Base-by-base conservation (phyloP, 1,140 invertebrate species). In the Bradynema listronoti region DNA sequence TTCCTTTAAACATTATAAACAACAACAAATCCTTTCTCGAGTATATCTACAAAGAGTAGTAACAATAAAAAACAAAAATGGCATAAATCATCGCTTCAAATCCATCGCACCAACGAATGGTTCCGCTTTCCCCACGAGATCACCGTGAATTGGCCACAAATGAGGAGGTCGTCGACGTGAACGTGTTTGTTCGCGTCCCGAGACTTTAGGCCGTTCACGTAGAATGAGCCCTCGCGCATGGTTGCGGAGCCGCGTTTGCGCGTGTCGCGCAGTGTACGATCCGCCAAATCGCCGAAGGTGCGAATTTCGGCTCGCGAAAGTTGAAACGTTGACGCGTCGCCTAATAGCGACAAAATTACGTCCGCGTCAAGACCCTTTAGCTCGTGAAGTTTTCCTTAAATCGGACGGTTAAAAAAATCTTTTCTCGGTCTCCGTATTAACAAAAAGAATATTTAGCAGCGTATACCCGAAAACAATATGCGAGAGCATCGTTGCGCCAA, bases 91-190 rank as follows among this genome's bases (percentile, higher is more conserved):
- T n/a, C n/a, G n/a, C 16, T 39, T 16, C 33, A 58, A n/a, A 43
- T 14, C 69, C 69, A 75, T 22, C 66, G 45, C 34, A 72, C 54
- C 16, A 72, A 42, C 30, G 46, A 74, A 43, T 55, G 74, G 22
- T 63, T 72, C 36, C 70, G 41, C 29, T 64, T 69, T 24, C 69
- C 70, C 71, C 70, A 75, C 19, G 63, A 49, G 25, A 72, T 45
- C n/a, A 72, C 29, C 24, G 72, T 61, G 46, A 32, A 63, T 32
- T 27, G 58, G 9, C 27, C 58, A 32, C 58, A 62, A 4, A 76
- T 39, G 43, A 56, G 33, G n/a, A 62, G n/a, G 9, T 39, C 24
- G 6, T 47, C 27, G 7, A 46, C 27, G 25, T 49, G 22, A 4
- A 76, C 19, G 11, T 47, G 27, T 49, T 60, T 33, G 11, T 41